Percentiles rank a stretch among this genome's conserved stretches.
phyloP scores from a whole-genome alignment of 1,140 invertebrate species.

The Tetramorium alpestre region DNA sequence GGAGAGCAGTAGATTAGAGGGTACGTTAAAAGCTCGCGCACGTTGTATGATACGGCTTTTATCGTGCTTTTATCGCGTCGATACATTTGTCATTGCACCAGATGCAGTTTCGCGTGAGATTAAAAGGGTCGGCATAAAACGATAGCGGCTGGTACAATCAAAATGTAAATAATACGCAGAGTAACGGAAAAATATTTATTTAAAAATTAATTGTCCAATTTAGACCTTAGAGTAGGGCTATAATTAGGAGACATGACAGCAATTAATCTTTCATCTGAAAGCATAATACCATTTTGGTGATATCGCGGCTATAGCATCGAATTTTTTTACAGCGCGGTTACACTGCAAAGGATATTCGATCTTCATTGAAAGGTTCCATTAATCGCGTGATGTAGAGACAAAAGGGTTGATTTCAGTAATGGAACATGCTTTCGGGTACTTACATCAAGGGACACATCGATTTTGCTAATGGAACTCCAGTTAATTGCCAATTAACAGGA shows the following conservation, averaged over 20 bases:
- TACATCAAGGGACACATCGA: conserved; percentile 45
- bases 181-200: conserved; percentile 2
- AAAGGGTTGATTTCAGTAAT: conserved; percentile 70
- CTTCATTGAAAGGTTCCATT: conserved; percentile 56
- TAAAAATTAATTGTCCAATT: conserved; percentile 5
- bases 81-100: conserved; percentile 38
- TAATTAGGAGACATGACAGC: neutral
- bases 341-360: conserved; percentile 26
- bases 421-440: conserved; percentile 49
- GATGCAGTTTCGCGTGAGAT: conserved; percentile 33
- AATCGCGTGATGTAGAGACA: conserved; percentile 47
- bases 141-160: neutral
- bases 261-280: neutral
- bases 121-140: conserved; percentile 23
- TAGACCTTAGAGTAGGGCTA: neutral
- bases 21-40: conserved; percentile 38
- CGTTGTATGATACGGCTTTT: conserved; percentile 30
- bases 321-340: neutral
- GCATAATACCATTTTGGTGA: neutral
- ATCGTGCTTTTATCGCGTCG: conserved; percentile 35
- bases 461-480: conserved; percentile 67
- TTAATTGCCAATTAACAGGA: conserved; percentile 55
- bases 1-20: conserved; percentile 18
- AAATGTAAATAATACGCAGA: conserved; percentile 21
- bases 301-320: neutral